Evolutionary conservation across 2,113 vertebrate species (phyloP), one percentile per base, ranked within the genome.

Genomic region (Clarias batrachus): DNA sequence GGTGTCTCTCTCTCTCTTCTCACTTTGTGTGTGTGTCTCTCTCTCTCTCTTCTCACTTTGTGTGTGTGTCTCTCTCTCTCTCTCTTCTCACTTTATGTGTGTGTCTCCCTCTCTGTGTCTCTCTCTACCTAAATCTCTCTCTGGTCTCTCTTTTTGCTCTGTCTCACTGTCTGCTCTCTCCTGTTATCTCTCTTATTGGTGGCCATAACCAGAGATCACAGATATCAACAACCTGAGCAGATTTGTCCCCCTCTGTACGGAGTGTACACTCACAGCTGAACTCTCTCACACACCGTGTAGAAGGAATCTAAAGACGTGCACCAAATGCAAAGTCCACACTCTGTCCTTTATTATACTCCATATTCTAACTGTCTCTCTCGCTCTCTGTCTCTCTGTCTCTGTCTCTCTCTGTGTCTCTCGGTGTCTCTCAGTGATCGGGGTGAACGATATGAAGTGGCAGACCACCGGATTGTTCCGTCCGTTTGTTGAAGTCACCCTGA

Each of bases 391-490:
- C 19, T 21, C 59, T 62, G n/a, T 14, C 10, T 79, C 37, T 52
- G 83, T 88, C 65, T 79, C 0, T 70, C 2, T 71, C 80, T 41
- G 30, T 27, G 19, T 41, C 12, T 82, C 82, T 87, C 57, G 19
- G 41, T 80, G 54, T 81, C n/a, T 85, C 73, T 54, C 84, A 99
- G 98, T 99, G 88, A 96, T 99, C 52, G 96, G 96, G 1, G 98
- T 97, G 88, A 99, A 97, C 0, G 97, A 99, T 89, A 96, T 99
- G 93, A 99, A 97, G 94, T 99, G 98, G 98, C 97, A 98, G 88
- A 99, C 98, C 0, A 96, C 97, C 0, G 97, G 97, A 54, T 98
- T 99, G 97, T 99, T 99, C 94, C 96, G 97, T 25, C 98, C 98
- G 0, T 99, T 99, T 0, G 97, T 98, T 27, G 98, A 99, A 86